These are phyloP conservation scores for Maconellicoccus hirsutus DNA, from an alignment of 1,140 invertebrate species.

Conservation along the genomic window DNA sequence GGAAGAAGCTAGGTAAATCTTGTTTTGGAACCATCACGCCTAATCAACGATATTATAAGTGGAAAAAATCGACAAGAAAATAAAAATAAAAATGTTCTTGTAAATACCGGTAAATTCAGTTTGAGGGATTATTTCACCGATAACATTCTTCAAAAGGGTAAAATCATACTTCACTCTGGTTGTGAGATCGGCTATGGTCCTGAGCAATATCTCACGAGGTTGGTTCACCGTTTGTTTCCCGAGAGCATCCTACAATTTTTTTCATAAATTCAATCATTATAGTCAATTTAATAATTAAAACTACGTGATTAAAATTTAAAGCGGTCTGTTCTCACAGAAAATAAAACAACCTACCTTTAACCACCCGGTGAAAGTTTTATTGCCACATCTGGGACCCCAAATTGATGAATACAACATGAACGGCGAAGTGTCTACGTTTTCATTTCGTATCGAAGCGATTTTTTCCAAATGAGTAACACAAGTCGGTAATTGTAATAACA, in stretches of 20 bases:
- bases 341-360: slow-evolving; percentile 39
- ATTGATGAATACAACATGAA: slow-evolving; percentile 56
- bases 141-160: slow-evolving; percentile 54
- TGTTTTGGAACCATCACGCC: slow-evolving; percentile 39
- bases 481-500: slow-evolving; percentile 70
- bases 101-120: slow-evolving; percentile 27
- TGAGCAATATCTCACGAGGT: slow-evolving; percentile 63
- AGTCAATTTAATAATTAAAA: background rate
- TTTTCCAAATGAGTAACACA: slow-evolving; percentile 75
- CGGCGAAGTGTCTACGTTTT: slow-evolving; percentile 38
- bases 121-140: slow-evolving; percentile 48
- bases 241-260: slow-evolving; percentile 55
- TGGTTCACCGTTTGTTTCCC: slow-evolving; percentile 79
- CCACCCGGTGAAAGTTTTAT: slow-evolving; percentile 62
- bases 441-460: slow-evolving; percentile 43
- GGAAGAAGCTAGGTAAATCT: slow-evolving; percentile 49
- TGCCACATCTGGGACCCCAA: slow-evolving; percentile 57
- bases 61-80: background rate
- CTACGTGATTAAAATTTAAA: background rate
- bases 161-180: slow-evolving; percentile 56
- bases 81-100: too few relatives aligned
- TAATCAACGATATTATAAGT: background rate
- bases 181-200: slow-evolving; percentile 51
- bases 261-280: background rate
- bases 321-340: background rate